Percentiles rank a stretch among this genome's conserved stretches.
Conservation (phyloP, 2,888 invertebrate genomes). For the Drosophila sordidula region DNA sequence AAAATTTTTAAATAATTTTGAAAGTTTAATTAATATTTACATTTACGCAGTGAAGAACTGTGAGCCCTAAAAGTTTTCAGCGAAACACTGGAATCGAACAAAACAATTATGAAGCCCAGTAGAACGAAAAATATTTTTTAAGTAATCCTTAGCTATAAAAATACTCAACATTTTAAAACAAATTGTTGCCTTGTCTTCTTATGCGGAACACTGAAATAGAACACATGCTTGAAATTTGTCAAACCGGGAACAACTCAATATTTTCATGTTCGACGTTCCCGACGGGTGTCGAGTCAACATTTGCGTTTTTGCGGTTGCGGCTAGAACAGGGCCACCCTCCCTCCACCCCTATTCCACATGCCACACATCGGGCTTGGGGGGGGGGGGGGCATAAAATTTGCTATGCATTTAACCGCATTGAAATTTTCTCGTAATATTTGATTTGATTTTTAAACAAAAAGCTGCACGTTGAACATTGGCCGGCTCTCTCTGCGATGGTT, state of each 20-base stretch:
- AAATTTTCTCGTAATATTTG: slow-evolving; percentile 81
- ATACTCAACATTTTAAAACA: no score
- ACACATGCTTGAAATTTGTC: slow-evolving; percentile 9
- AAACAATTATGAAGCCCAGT: slow-evolving; percentile 5
- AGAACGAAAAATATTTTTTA: no score
- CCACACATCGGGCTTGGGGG: no score
- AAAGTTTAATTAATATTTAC: no score
- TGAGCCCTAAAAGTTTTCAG: not conserved
- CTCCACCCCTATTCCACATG: fast-evolving
- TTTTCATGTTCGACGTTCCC: slow-evolving; percentile 10
- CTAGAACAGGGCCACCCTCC: slow-evolving; percentile 1
- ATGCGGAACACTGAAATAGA: slow-evolving; percentile 7
- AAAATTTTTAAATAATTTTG: no score
- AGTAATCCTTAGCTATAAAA: no score
- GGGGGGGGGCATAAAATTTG: slow-evolving; percentile 63
- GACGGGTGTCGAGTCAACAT: slow-evolving; percentile 67
- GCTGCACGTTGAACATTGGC: slow-evolving; percentile 30
- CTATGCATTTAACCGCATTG: slow-evolving; percentile 79
- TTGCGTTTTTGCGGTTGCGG: slow-evolving; percentile 77
- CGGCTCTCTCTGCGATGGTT: slow-evolving; percentile 6
- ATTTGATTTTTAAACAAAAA: slow-evolving; percentile 79
- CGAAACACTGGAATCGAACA: not conserved
- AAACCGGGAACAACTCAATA: slow-evolving; percentile 10
- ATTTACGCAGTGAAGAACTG: no score
- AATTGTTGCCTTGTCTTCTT: no score